A percentile compares a stretch with the other conserved stretches of the same genome.
Conservation (phyloP, 2,888 invertebrate species). For the Erebia aethiops region DNA sequence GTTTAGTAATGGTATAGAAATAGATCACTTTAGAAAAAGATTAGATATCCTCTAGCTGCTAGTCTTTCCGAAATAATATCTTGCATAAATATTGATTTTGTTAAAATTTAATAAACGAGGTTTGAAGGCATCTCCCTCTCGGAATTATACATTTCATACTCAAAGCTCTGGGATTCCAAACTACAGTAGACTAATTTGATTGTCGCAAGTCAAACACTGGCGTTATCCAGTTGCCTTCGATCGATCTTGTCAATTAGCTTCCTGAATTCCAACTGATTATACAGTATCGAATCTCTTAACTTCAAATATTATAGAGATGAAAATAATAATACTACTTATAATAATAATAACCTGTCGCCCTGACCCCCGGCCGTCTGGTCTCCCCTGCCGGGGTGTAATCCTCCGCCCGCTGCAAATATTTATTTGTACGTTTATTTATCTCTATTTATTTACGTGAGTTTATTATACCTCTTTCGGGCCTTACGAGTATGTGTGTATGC, state of each 20-base stretch:
- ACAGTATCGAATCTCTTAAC: neutral
- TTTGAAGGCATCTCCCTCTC: neutral
- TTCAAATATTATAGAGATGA: neutral
- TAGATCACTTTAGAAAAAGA: too few species aligned
- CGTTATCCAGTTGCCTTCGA: slow-evolving; percentile 1
- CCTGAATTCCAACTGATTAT: neutral
- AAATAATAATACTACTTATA: neutral
- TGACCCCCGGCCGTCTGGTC: neutral
- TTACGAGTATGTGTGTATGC: neutral
- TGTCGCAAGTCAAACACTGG: neutral
- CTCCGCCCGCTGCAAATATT: neutral
- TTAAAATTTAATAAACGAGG: neutral
- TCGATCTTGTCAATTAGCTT: neutral
- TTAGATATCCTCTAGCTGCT: too few species aligned
- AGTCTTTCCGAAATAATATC: too few species aligned
- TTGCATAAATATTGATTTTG: neutral
- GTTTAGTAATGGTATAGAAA: too few species aligned
- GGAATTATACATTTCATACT: neutral
- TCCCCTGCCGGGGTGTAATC: neutral
- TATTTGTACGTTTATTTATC: neutral
- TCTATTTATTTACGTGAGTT: neutral
- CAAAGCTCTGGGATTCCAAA: slow-evolving; percentile 1
- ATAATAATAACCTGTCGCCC: too few species aligned
- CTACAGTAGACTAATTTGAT: neutral
- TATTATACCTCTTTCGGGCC: neutral